Conservation (phyloP, 2,888 invertebrate genomes). For the Andrena praecox region DNA sequence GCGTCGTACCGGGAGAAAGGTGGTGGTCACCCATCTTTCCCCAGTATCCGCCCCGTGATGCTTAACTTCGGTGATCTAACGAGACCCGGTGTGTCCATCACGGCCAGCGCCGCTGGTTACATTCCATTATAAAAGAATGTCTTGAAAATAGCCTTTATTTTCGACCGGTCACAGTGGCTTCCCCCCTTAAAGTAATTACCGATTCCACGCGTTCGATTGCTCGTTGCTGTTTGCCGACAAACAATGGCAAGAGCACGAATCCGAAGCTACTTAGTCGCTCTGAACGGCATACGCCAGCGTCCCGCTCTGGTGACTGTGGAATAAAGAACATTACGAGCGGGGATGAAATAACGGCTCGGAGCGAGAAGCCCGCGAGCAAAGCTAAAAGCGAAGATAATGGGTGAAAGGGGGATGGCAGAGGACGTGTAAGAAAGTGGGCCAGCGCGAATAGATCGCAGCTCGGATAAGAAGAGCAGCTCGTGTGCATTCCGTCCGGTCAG, state of each 20-base stretch:
- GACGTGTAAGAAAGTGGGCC: conserved; percentile 56
- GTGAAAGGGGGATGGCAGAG: conserved; percentile 27
- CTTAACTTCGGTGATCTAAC: too few relatives aligned
- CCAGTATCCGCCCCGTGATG: too few relatives aligned
- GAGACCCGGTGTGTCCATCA: too few relatives aligned
- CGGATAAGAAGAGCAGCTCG: conserved; percentile 54
- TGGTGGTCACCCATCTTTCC: too few relatives aligned
- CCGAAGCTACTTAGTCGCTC: background rate
- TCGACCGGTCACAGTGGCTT: too few relatives aligned
- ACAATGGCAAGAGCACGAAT: background rate
- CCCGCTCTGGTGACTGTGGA: background rate
- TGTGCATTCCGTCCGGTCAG: conserved; percentile 63
- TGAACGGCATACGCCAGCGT: background rate
- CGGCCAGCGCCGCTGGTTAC: too few relatives aligned
- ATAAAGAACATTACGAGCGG: conserved; percentile 13
- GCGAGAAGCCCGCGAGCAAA: conserved; percentile 29
- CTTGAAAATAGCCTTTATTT: too few relatives aligned
- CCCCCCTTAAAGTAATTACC: conserved; percentile 9
- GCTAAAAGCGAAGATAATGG: conserved; percentile 43
- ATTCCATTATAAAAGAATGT: too few relatives aligned
- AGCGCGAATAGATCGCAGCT: conserved; percentile 64
- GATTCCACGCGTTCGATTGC: background rate
- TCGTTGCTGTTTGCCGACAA: background rate
- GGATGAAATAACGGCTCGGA: conserved; percentile 22
- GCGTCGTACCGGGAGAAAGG: too few relatives aligned